Conservation (phyloP, 2,888 invertebrate genomes). For the Aquatica leii region DNA sequence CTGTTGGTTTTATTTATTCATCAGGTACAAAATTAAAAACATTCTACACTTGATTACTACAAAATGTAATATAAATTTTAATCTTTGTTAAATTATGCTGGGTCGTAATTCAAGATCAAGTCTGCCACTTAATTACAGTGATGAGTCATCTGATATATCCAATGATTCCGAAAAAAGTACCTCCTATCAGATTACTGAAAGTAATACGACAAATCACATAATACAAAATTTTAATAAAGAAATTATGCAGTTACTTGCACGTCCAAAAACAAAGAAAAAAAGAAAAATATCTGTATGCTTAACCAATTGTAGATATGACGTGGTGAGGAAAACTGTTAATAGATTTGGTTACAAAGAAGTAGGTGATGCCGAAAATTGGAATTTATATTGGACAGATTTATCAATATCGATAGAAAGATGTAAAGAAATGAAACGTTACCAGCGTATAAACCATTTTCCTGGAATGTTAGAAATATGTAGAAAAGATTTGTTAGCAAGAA, state of each 20-base stretch:
- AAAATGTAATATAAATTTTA: conserved; percentile 1
- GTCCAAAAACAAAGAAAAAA: not conserved
- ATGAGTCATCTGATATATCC: not conserved
- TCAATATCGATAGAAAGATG: conserved; percentile 86
- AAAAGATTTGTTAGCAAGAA: conserved; percentile 88
- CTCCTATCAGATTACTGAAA: no score
- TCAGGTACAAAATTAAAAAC: not conserved
- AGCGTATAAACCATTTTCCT: conserved; percentile 93
- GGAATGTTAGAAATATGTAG: conserved; percentile 65
- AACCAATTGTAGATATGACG: conserved; percentile 76
- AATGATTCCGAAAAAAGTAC: not conserved
- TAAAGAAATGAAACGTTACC: conserved; percentile 91
- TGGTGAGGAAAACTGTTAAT: conserved; percentile 74
- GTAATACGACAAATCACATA: not conserved
- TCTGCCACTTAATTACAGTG: not conserved
- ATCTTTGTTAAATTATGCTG: not conserved
- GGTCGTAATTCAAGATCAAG: not conserved
- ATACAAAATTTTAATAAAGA: conserved; percentile 9
- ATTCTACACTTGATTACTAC: not conserved
- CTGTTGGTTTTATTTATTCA: not conserved
- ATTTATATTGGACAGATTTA: conserved; percentile 90
- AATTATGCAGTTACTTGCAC: not conserved
- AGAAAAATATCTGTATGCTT: conserved; percentile 68
- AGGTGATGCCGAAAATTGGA: conserved; percentile 84
- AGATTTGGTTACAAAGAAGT: conserved; percentile 81